phyloP scores from a whole-genome alignment of 2,888 invertebrate genomes.

The Caenorhabditis virilis region DNA sequence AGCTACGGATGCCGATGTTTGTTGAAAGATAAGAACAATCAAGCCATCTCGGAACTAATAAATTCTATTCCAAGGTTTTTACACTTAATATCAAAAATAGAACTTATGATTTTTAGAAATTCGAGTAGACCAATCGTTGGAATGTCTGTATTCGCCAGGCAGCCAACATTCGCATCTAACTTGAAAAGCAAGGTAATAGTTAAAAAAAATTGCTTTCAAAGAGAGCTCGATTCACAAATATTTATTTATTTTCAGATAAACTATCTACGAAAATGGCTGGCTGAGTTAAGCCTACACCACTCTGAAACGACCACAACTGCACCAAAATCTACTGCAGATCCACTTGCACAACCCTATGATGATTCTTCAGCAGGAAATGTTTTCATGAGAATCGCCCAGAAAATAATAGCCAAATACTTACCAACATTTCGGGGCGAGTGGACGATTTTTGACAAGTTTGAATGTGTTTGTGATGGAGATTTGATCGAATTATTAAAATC shows the following conservation, averaged over 20 bases:
- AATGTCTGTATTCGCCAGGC: not conserved
- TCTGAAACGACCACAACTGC: slow-evolving; percentile 16
- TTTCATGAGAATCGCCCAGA: slow-evolving; percentile 19
- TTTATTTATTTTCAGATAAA: slow-evolving; percentile 13
- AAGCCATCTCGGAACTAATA: slow-evolving; percentile 9
- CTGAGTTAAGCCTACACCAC: slow-evolving; percentile 8
- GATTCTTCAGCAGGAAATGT: slow-evolving; percentile 13
- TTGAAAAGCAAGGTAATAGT: not conserved
- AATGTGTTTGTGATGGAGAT: slow-evolving; percentile 37
- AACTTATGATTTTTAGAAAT: not conserved
- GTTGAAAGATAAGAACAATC: slow-evolving; percentile 14
- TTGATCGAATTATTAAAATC: slow-evolving; percentile 27
- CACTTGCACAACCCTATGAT: slow-evolving; percentile 21
- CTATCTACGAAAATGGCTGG: slow-evolving; percentile 29
- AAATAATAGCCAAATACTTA: slow-evolving; percentile 29
- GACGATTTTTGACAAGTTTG: slow-evolving; percentile 31
- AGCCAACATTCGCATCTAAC: not conserved
- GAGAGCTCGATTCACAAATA: not conserved
- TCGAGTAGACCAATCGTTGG: not conserved
- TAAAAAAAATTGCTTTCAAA: not conserved
- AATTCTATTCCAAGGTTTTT: slow-evolving; percentile 10
- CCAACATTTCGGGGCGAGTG: slow-evolving; percentile 25
- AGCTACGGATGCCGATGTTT: slow-evolving; percentile 32
- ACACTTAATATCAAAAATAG: not conserved
- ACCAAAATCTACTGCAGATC: slow-evolving; percentile 23